phyloP scores from a whole-genome alignment of 2,888 invertebrate species.

The Thereva nobilitata region DNA sequence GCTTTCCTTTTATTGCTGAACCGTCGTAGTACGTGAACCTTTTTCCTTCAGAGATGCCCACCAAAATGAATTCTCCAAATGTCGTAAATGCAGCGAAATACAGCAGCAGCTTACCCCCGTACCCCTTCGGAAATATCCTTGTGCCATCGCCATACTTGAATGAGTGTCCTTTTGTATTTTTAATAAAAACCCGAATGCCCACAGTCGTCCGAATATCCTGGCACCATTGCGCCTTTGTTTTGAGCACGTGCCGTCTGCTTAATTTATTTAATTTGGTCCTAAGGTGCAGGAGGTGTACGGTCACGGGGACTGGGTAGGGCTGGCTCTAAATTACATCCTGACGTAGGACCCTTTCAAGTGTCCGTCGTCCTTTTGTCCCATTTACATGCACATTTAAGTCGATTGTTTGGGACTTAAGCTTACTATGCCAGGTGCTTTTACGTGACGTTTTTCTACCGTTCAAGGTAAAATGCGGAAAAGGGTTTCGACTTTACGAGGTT shows the following conservation, averaged over 20 bases:
- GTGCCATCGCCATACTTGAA: background rate
- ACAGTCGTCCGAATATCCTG: background rate
- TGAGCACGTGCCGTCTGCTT: conserved; percentile 27
- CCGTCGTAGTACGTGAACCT: conserved; percentile 21
- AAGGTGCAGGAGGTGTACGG: conserved; percentile 5
- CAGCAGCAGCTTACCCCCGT: background rate
- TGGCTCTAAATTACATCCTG: conserved; percentile 20
- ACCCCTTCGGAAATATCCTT: background rate
- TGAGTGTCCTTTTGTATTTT: conserved; percentile 10
- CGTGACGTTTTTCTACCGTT: conserved; percentile 11
- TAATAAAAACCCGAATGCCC: conserved; percentile 26
- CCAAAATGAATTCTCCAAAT: conserved; percentile 19
- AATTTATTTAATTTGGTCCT: conserved; percentile 35
- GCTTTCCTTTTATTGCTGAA: conserved; percentile 12
- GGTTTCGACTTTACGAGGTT: too few relatives aligned
- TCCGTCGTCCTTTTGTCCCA: conserved; percentile 15
- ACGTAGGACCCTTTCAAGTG: conserved; percentile 24
- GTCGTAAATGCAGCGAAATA: conserved; percentile 32
- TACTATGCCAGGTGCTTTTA: conserved; percentile 12
- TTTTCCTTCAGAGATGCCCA: background rate
- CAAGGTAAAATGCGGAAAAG: too few relatives aligned
- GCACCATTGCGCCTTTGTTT: conserved; percentile 20
- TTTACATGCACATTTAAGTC: conserved; percentile 33
- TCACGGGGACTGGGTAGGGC: conserved; percentile 1
- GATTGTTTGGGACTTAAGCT: conserved; percentile 33